Conservation (phyloP, 1,140 invertebrate genomes). For the Proctacanthus coquilletti region DNA sequence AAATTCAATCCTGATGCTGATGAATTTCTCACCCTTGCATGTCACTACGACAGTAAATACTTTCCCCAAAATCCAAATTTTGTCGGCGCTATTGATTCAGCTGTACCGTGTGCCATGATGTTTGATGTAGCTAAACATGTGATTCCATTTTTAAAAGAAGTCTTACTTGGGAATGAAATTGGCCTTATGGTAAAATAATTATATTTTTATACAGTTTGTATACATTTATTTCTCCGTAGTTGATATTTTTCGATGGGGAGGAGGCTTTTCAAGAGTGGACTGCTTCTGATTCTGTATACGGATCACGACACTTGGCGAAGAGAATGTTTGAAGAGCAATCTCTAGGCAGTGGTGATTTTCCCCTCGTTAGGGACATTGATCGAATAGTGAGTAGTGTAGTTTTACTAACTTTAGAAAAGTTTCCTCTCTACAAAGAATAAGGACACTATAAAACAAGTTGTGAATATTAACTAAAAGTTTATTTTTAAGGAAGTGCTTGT, state of each 20-base stretch:
- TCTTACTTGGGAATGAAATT: neutral
- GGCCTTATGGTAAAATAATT: constrained; percentile 2
- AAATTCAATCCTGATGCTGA: constrained; percentile 61
- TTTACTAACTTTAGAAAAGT: too few species aligned
- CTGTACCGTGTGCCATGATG: constrained; percentile 90
- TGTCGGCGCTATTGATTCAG: constrained; percentile 75
- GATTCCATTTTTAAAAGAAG: constrained; percentile 28
- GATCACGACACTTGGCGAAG: constrained; percentile 72
- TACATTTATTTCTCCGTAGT: neutral
- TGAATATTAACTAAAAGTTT: too few species aligned
- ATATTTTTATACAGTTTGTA: neutral
- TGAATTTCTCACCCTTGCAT: constrained; percentile 64
- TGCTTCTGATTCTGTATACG: constrained; percentile 79
- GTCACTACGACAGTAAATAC: constrained; percentile 89
- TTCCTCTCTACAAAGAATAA: too few species aligned
- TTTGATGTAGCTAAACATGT: constrained; percentile 71
- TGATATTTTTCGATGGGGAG: constrained; percentile 95
- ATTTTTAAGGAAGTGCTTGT: constrained; percentile 78
- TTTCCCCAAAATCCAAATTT: neutral
- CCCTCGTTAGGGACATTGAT: constrained; percentile 3
- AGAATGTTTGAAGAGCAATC: neutral
- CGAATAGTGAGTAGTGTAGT: constrained; percentile 4
- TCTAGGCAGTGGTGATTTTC: too few species aligned
- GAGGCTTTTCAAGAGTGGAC: constrained; percentile 84
- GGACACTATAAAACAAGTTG: too few species aligned